Base-by-base conservation (phyloP, 2,797 vertebrate species). In the Melanotaenia boesemani region DNA sequence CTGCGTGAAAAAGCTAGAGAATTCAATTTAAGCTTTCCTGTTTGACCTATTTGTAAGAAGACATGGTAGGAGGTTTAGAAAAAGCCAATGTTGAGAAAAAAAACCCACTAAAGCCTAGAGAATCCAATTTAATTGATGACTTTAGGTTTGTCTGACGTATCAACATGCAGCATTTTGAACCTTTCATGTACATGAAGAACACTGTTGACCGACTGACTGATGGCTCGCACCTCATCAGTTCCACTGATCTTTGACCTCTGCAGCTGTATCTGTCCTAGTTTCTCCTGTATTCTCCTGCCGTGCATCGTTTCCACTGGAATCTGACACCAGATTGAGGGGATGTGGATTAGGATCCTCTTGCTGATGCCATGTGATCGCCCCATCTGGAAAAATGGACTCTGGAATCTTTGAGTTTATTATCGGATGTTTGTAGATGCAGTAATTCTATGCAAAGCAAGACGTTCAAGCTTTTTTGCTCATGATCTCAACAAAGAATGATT, bases 301-400 rank as follows among this genome's bases (percentile, higher is more conserved):
- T 20, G 66, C 63, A 80, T 56, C 26, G 34, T 76, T 89, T 89
- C 67, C 70, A 71, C 69, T 77, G 86, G 80, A 84, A 87, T 77
- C 75, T 83, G 83, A 86, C 87, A 90, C 89, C 91, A 93, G 94
- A 94, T 93, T 93, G 89, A 83, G 75, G 74, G 76, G 75, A 67
- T 61, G 72, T 11, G 88, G 91, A 93, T 95, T 93, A 93, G 83
- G 88, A 85, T 91, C 85, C 80, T 80, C 66, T 71, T 70, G 63
- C 50, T 76, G 74, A 72, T 87, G 82, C 48, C 77, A 83, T 90
- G 76, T 87, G 86, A 89, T 90, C 80, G 62, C 68, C 83, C 82
- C 81, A 79, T 89, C 86, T 88, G 86, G 86, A 70, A 65, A 84
- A 62, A 60, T 34, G 28, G n/a, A 73, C 58, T 77, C 48, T 74